Evolutionary conservation across 2,888 invertebrate genomes (phyloP), one percentile per base, ranked within the genome.

Genomic region (Drosophila atroscutellata): DNA sequence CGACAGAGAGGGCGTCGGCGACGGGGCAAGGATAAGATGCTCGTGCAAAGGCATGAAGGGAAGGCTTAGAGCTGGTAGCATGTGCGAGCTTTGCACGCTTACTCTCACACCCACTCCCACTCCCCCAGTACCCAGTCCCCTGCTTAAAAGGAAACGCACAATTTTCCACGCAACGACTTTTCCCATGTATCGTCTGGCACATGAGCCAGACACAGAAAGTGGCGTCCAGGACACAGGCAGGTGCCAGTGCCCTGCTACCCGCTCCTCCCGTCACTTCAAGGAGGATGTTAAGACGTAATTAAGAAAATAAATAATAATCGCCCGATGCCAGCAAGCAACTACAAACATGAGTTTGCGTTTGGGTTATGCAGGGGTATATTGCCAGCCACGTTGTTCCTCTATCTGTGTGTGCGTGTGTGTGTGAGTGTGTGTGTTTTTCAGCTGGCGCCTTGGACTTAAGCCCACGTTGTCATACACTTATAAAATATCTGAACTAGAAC

Each of bases 221-320:
- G 60, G 59, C 49, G 65, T 39, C 50, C 62, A 50, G 36, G 30
- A 49, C 42, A 20, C 58, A 64, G 72, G 67, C 83, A 87, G 84
- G 86, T 78, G 81, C 72, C 57, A 61, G 71, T 15, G 32, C 20
- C 15, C 45, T 24, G 13, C 50, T 28, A 42, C 45, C 47, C 49
- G 18, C 49, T n/a, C 42, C 56, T 75, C 68, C 54, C 75, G 51
- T 66, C 85, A 75, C 86, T 74, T 83, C 75, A 68, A 60, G 77
- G 51, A 65, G 88, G 75, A 79, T 85, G 83, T 62, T 83, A 82
- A 86, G 87, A 83, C 89, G 85, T 90, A 90, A 90, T 90, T 90
- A 90, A 91, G 90, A 90, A 90, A 91, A 90, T 90, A 90, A 90
- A 90, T 90, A 90, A 90, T 90, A 90, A 90, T 90, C 90, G 88